Evolutionary conservation across 2,888 invertebrate genomes (phyloP), one percentile per base, ranked within the genome.

Genomic region (Watsonalla binaria): DNA sequence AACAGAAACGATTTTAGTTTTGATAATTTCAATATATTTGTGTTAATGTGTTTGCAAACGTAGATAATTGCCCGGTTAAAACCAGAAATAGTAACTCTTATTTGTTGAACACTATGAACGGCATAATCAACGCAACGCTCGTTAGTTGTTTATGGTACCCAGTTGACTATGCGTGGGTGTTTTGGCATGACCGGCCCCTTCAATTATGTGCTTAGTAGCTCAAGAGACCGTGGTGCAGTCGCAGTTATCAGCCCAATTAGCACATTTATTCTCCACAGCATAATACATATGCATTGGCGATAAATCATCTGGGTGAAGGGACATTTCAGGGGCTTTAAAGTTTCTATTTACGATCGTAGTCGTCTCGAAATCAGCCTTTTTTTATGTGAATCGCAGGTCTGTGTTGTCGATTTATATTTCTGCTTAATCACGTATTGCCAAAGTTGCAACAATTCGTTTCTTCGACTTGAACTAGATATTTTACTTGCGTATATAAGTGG

Each of bases 241-340:
- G 11, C 63, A 65, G 8, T 48, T 50, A 15, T 61, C 57, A 6
- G 53, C 51, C 62, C 58, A 63, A 46, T 61, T 61, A 0, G 49
- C 56, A 34, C 63, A 65, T 45, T 54, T 62, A 46, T 60, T 58
- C 37, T 65, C 63, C 8, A 63, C 47, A 14, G 51, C 55, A n/a
- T 65, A 66, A 15, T 56, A 66, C 7, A 65, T 57, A 14, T 56
- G 54, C 14, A 58, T 63, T 0, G 60, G 61, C 6, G 63, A 5
- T 42, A 45, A 61, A 7, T 49, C 13, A 8, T 56, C 46, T 24
- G 46, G 24, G 24, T 46, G 46, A 7, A 46, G 24, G 7, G 46
- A 46, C 15, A 46, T n/a, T n/a, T n/a, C n/a, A n/a, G n/a, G n/a
- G n/a, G n/a, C n/a, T n/a, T n/a, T n/a, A n/a, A n/a, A n/a, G n/a